A percentile compares a stretch with the other conserved stretches of the same genome.
Evolutionary conservation across 30 jellyfish, hydroid and myxozoan species (phyloP).

Genomic region (Aurelia sp.): DNA sequence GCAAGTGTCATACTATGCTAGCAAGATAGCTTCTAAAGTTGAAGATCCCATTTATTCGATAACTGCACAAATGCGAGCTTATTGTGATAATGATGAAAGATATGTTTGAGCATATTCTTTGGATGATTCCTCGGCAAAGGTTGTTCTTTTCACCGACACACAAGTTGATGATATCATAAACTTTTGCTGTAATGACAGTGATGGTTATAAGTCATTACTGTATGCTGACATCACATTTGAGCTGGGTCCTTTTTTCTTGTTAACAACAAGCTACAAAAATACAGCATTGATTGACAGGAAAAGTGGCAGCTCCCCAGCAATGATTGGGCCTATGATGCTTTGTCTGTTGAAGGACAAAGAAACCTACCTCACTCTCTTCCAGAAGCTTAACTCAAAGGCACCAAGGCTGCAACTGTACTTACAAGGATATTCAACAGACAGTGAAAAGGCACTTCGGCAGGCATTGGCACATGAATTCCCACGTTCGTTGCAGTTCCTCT

Average conservation of each 20-base stretch:
- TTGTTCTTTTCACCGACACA: no score
- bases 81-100: slow-evolving; percentile 3
- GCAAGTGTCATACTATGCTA: slow-evolving; percentile 5
- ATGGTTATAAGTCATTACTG: no score
- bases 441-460: neutral
- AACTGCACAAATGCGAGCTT: slow-evolving; percentile 10
- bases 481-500: no score
- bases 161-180: no score
- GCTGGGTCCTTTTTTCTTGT: slow-evolving; percentile 28
- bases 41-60: slow-evolving; percentile 4
- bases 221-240: slow-evolving; percentile 10
- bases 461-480: no score
- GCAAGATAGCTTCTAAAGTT: neutral
- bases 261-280: neutral
- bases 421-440: slow-evolving; percentile 8
- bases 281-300: slow-evolving; percentile 7
- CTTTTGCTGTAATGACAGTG: no score
- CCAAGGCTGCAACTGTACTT: slow-evolving; percentile 21
- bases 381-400: slow-evolving; percentile 1
- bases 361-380: slow-evolving; percentile 19
- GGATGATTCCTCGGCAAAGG: neutral
- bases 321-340: slow-evolving; percentile 45
- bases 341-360: slow-evolving; percentile 34
- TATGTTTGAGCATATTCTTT: slow-evolving; percentile 5
- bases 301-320: slow-evolving; percentile 15